Percentiles rank a stretch among this genome's conserved stretches.
Evolutionary conservation across 2,113 vertebrate species (phyloP).

Genomic region (Alexandromys fortis): DNA sequence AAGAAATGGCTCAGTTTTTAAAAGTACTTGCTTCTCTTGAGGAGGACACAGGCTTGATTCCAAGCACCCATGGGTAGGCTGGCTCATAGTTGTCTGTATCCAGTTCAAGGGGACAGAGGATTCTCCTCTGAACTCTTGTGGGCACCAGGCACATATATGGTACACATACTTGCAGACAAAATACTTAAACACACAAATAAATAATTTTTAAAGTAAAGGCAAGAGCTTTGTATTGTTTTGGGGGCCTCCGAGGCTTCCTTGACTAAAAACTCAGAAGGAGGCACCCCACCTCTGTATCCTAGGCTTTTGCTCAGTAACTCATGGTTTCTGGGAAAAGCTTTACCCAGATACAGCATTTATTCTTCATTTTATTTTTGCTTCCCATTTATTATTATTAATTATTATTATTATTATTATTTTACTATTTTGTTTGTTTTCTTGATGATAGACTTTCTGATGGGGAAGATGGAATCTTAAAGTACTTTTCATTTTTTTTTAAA

Average conservation of each 20-base stretch:
- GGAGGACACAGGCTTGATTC: neutral
- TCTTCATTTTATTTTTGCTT: neutral
- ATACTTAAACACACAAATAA: neutral
- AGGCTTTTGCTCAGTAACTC: neutral
- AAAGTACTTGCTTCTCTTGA: neutral
- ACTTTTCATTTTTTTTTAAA: neutral
- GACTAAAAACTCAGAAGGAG: too few relatives aligned
- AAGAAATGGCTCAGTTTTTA: too few relatives aligned
- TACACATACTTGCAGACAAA: neutral
- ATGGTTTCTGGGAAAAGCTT: neutral
- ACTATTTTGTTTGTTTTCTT: neutral
- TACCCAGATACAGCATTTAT: neutral
- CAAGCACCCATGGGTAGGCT: neutral
- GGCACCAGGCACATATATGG: too few relatives aligned
- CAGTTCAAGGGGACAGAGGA: neutral
- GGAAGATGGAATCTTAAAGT: neutral
- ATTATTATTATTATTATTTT: neutral
- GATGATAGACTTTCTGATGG: neutral
- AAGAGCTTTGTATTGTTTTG: neutral
- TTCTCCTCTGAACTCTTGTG: neutral
- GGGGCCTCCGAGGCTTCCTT: neutral
- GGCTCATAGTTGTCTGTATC: neutral
- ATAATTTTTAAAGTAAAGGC: neutral
- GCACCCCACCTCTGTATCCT: neutral
- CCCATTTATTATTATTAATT: neutral